Evolutionary conservation across 2,113 vertebrate genomes (phyloP).

Genomic region (Crocuta crocuta): DNA sequence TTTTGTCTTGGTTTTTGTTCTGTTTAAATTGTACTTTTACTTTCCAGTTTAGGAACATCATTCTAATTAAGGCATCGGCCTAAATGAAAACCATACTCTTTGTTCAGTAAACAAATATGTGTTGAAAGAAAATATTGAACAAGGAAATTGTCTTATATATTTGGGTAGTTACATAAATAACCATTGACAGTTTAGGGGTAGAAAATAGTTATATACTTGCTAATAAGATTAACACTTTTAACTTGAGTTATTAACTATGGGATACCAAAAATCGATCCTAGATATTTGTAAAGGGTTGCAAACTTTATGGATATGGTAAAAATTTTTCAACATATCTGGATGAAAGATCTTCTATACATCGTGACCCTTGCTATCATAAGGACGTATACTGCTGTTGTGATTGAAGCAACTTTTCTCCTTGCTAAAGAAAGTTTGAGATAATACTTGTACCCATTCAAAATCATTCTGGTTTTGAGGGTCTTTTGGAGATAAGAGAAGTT

Average conservation of each 20-base stretch:
- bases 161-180: not conserved
- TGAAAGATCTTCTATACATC: not conserved
- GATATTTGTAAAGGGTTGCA: not conserved
- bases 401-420: not conserved
- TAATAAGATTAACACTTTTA: not conserved
- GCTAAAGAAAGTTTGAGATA: not conserved
- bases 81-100: not conserved
- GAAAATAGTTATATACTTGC: not conserved
- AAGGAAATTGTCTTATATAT: not conserved
- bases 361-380: not conserved
- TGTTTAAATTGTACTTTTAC: conserved; percentile 36
- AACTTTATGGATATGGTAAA: not conserved
- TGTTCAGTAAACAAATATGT: not conserved
- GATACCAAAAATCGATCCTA: not conserved
- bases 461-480: not conserved
- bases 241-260: not conserved
- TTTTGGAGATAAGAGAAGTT: not conserved
- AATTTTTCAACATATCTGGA: not conserved
- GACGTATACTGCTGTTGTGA: not conserved
- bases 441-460: not conserved
- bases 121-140: not conserved
- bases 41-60: not conserved
- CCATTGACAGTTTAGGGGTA: not conserved
- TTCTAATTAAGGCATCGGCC: conserved; percentile 11
- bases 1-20: conserved; percentile 64